Evolutionary conservation across 2,888 invertebrate species (phyloP).

Genomic region (Epistrophe eligans): DNA sequence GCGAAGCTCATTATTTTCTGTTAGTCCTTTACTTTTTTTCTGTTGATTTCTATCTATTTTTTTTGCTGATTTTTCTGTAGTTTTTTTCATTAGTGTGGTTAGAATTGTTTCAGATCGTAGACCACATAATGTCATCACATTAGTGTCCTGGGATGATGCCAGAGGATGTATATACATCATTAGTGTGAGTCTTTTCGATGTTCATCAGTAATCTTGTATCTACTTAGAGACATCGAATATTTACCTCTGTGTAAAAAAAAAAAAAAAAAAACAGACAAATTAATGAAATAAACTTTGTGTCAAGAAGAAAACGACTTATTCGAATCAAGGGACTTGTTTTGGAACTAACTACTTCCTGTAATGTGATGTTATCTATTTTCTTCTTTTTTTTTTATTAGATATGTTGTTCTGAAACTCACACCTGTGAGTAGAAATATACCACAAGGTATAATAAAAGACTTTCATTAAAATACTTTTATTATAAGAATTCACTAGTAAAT

Average conservation of each 20-base stretch:
- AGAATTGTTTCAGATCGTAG: conserved; percentile 56
- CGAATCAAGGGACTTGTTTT: conserved; percentile 38
- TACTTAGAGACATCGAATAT: conserved; percentile 11
- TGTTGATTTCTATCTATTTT: not conserved
- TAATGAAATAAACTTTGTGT: conserved; percentile 42
- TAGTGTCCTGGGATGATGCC: conserved; percentile 47
- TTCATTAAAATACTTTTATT: conserved; percentile 22
- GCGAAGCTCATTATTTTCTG: conserved; percentile 58
- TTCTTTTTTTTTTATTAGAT: not conserved
- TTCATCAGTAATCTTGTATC: not conserved
- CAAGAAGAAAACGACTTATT: conserved; percentile 31
- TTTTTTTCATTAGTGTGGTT: conserved; percentile 29
- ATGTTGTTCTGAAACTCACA: not conserved
- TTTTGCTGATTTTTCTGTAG: not conserved
- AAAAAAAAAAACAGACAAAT: not conserved
- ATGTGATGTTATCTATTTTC: not conserved
- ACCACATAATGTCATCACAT: conserved; percentile 61
- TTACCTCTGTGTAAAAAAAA: not conserved
- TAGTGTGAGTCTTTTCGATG: conserved; percentile 25
- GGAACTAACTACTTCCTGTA: conserved; percentile 36
- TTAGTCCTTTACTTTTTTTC: not conserved
- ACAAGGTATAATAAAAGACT: not conserved
- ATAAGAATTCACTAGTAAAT: conserved; percentile 1
- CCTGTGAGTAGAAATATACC: conserved; percentile 12
- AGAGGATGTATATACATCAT: conserved; percentile 20